Conservation (phyloP, 2,888 invertebrate species). For the Cataglyphis altisquamis region DNA sequence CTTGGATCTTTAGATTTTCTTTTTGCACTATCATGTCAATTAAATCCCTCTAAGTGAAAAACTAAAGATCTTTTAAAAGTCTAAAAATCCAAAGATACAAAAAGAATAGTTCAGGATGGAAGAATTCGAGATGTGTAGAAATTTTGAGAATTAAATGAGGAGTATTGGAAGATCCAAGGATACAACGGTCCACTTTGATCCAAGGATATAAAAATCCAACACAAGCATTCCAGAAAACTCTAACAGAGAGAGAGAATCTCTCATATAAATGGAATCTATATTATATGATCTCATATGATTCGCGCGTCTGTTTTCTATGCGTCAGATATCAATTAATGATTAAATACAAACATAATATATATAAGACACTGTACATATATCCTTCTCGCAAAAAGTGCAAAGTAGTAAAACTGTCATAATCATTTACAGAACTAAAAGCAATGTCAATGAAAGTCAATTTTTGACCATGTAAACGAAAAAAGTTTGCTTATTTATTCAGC, state of each 20-base stretch:
- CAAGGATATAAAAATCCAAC: conserved; percentile 29
- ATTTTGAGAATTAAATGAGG: neutral
- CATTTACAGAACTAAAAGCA: conserved; percentile 25
- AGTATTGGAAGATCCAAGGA: conserved; percentile 1
- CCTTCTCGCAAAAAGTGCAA: conserved; percentile 28
- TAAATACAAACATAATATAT: conserved; percentile 31
- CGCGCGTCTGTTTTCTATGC: conserved; percentile 16
- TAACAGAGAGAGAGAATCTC: conserved; percentile 1
- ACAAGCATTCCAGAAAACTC: neutral
- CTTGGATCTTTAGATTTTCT: conserved; percentile 1
- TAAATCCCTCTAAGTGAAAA: neutral
- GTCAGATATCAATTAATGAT: conserved; percentile 27
- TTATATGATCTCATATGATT: neutral
- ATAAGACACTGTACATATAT: conserved; percentile 18
- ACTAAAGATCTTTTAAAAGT: neutral
- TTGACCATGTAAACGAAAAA: neutral
- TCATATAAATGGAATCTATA: conserved; percentile 12
- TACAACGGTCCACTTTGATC: conserved; percentile 12
- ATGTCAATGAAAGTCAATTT: neutral
- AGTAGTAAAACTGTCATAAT: conserved; percentile 20
- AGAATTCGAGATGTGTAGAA: neutral
- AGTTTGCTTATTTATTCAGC: neutral
- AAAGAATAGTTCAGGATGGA: neutral
- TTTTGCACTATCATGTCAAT: neutral
- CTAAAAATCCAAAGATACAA: conserved; percentile 9